Evolutionary conservation across 2,888 invertebrate species (phyloP).

Genomic region (Orthonevra nobilis): DNA sequence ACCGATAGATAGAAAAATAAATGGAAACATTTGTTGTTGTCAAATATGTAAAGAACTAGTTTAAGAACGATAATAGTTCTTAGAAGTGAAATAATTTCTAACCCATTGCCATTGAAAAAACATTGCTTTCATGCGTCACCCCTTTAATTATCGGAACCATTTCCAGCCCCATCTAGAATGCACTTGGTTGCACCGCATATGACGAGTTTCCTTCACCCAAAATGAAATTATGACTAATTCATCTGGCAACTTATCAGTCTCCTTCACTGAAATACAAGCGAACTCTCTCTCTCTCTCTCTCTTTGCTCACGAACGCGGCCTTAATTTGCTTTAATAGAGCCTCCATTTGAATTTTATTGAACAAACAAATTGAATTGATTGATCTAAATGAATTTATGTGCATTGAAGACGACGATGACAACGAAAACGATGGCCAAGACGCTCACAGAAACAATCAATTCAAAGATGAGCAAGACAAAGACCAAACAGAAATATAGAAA

Average conservation of each 20-base stretch:
- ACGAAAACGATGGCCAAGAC: slow-evolving; percentile 26
- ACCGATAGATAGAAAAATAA: too few relatives aligned
- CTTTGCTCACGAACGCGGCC: slow-evolving; percentile 75
- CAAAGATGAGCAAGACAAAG: slow-evolving; percentile 46
- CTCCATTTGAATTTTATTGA: slow-evolving; percentile 80
- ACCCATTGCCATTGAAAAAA: too few relatives aligned
- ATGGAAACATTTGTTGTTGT: too few relatives aligned
- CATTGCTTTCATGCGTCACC: too few relatives aligned
- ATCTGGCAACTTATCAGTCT: slow-evolving; percentile 39
- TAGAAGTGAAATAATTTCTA: too few relatives aligned
- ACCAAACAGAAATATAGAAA: background rate
- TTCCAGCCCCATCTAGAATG: background rate
- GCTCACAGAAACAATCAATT: slow-evolving; percentile 59
- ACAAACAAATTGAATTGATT: slow-evolving; percentile 81
- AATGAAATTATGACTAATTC: slow-evolving; percentile 58
- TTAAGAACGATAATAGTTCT: too few relatives aligned
- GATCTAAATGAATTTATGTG: slow-evolving; percentile 81
- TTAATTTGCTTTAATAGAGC: slow-evolving; percentile 80
- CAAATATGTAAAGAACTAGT: too few relatives aligned
- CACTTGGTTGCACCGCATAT: background rate
- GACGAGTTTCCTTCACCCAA: background rate
- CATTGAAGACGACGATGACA: slow-evolving; percentile 57
- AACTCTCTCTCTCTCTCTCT: background rate
- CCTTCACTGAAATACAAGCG: slow-evolving; percentile 3
- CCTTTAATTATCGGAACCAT: background rate